phyloP scores from a whole-genome alignment of 2,113 vertebrate species.

The Alethe diademata region DNA sequence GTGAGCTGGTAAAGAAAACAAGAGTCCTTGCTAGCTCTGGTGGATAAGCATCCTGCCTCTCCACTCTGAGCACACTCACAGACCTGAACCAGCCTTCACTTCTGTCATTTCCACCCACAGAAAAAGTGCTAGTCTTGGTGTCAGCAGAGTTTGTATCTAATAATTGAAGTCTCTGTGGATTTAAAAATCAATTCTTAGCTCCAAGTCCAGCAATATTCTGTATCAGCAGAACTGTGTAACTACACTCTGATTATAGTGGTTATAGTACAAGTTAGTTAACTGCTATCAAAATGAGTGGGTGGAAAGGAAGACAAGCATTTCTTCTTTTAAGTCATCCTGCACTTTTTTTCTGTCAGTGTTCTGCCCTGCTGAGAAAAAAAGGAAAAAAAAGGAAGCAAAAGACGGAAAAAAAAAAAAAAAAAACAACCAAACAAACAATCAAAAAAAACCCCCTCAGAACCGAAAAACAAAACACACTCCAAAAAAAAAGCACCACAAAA shows the following conservation, averaged over 20 bases:
- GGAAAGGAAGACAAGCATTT: constrained; percentile 2
- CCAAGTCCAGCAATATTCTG: neutral
- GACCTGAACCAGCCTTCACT: neutral
- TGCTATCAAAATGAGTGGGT: neutral
- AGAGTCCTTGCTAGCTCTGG: neutral
- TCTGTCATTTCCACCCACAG: neutral
- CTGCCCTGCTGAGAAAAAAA: neutral
- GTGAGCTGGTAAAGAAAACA: neutral
- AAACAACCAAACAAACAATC: neutral
- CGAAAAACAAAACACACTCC: neutral
- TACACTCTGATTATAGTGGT: constrained; percentile 15
- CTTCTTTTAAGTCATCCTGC: neutral
- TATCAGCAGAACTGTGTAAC: constrained; percentile 34
- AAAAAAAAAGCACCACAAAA: neutral
- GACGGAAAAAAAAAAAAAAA: neutral
- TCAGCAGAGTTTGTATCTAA: constrained; percentile 9
- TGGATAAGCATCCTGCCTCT: neutral
- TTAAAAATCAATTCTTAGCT: constrained; percentile 14
- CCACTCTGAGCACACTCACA: fast-evolving
- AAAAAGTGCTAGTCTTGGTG: neutral
- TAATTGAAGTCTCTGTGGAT: neutral
- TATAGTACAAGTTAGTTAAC: constrained; percentile 27
- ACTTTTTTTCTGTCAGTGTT: neutral
- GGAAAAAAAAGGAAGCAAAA: no score
- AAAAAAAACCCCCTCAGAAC: no score